Evolutionary conservation across 2,797 vertebrate genomes (phyloP), one percentile per base, ranked within the genome.

Genomic region (Sarcoramphus papa): DNA sequence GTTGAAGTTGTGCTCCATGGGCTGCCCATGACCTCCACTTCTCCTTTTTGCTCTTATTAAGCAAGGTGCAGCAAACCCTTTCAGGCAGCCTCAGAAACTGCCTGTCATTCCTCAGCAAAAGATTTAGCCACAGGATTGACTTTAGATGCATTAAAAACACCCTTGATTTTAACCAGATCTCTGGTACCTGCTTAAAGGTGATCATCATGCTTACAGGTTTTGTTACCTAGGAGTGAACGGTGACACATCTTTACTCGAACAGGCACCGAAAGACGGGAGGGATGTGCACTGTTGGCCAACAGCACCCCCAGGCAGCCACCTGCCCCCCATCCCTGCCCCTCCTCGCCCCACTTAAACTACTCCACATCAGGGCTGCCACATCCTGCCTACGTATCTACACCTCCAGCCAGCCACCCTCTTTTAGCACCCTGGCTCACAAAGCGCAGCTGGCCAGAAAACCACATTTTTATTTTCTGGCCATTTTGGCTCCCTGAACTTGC

Each of bases 371-470:
- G 33, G 33, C 62, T 91, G 51, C 56, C 73, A 74, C 4, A 0
- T 80, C 43, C 80, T 88, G 64, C 68, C 69, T 5, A 12, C 0
- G 0, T 0, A 0, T 56, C 79, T 41, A 47, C 37, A 70, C 40
- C 43, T 27, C 37, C 57, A 69, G 40, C 5, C n/a, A 74, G 45
- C 40, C 62, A 91, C 27, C 62, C 27, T 56, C 68, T 51, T 81
- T 53, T 30, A 67, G 73, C 21, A 51, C 6, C 30, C 48, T 31
- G 12, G n/a, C 25, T 85, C 41, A 67, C 60, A 54, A 76, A 90
- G 62, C 2, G 1, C 59, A 40, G 31, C 41, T 57, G 88, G 12
- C 18, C 30, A 85, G 63, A 86, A n/a, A 12, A 4, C 1, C 19
- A 21, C 22, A 1, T 4, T 51, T 73, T 63, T 18, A 47, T 63